Evolutionary conservation across 2,113 vertebrate genomes (phyloP).

Genomic region (Podilymbus podiceps): DNA sequence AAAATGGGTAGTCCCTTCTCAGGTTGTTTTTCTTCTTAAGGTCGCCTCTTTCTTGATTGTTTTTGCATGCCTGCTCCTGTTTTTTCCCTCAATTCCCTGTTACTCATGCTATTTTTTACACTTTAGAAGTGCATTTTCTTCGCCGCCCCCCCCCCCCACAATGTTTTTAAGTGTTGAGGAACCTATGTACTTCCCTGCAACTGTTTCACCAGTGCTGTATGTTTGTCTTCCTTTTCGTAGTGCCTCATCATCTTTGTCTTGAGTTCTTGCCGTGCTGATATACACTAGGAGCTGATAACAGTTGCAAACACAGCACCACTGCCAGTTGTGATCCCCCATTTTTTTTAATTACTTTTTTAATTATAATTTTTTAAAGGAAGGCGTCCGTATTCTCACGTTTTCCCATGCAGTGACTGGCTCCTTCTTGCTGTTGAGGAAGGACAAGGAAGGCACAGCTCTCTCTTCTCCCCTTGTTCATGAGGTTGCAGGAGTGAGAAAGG

Average conservation of each 20-base stretch:
- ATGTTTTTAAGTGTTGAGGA: background rate
- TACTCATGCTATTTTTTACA: background rate
- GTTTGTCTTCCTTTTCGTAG: background rate
- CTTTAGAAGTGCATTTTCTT: background rate
- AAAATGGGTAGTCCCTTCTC: background rate
- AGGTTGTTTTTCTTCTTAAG: background rate
- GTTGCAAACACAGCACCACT: background rate
- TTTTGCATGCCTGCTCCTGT: background rate
- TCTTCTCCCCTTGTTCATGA: background rate
- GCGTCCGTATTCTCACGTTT: background rate
- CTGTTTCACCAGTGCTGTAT: background rate
- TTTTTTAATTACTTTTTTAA: background rate
- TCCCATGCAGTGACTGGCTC: background rate
- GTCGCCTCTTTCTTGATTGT: background rate
- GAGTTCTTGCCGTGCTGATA: background rate
- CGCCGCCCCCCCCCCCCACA: too few species aligned
- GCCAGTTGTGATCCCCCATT: background rate
- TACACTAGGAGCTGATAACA: background rate
- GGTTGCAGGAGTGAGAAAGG: background rate
- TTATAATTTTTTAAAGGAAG: background rate
- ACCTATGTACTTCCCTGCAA: background rate
- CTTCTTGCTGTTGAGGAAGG: background rate
- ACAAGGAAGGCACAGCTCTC: background rate
- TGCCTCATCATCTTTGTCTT: background rate
- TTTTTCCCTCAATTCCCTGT: background rate